These are phyloP conservation scores for Sciurus carolinensis DNA, from an alignment of 2,797 vertebrate species.

Conservation along the genomic window DNA sequence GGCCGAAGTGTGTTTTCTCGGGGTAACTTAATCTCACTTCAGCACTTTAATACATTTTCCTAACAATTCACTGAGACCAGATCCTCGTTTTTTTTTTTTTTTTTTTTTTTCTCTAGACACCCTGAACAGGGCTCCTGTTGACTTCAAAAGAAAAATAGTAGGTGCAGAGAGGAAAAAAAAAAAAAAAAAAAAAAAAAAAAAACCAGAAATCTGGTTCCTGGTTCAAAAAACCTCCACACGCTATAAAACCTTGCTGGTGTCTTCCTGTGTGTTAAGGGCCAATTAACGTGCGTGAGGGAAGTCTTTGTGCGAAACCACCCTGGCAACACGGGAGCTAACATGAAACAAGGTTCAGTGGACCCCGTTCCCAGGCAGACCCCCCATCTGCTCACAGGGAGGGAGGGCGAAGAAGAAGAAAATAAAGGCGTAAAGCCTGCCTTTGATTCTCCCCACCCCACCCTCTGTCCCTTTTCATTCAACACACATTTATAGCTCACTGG, in stretches of 20 bases:
- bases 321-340: constrained; percentile 50
- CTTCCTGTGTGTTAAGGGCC: constrained; percentile 81
- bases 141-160: constrained; percentile 78
- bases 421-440: neutral
- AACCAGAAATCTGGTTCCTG: constrained; percentile 70
- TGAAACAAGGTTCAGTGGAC: constrained; percentile 38
- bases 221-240: constrained; percentile 73
- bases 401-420: constrained; percentile 18
- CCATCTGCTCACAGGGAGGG: constrained; percentile 15
- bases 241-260: constrained; percentile 78
- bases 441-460: neutral
- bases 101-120: constrained; percentile 72
- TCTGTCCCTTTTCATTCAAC: neutral
- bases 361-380: constrained; percentile 3
- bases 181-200: too few species aligned
- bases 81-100: constrained; percentile 38
- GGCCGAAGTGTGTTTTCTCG: constrained; percentile 74
- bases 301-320: constrained; percentile 77
- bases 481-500: neutral
- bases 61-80: constrained; percentile 78
- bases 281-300: constrained; percentile 78
- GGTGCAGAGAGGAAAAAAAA: constrained; percentile 42
- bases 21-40: constrained; percentile 78
- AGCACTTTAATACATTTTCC: constrained; percentile 74
- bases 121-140: constrained; percentile 68